Evolutionary conservation across 1,140 invertebrate genomes (phyloP), one percentile per base, ranked within the genome.

Genomic region (Drosophila leontia): DNA sequence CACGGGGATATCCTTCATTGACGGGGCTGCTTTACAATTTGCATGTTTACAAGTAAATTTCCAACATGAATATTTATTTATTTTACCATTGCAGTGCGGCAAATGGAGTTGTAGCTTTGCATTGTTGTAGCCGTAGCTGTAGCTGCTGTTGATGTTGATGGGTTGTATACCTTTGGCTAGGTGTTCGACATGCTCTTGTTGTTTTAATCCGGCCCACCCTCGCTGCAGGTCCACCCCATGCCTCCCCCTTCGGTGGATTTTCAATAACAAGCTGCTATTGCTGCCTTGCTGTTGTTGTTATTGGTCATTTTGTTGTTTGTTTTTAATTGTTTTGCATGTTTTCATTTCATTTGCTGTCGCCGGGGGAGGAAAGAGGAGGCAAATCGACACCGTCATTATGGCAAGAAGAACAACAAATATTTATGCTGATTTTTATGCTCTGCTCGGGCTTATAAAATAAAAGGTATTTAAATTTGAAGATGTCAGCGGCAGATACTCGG

Each of bases 311-410:
- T 74, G 77, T 69, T 86, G 82, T 86, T 85, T 78, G 61, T 65
- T 86, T 84, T 84, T 69, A 86, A 84, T 86, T 82, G 65, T 83
- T 82, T 60, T 71, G 51, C 78, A 72, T 86, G 79, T 87, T 86
- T 85, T 87, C 75, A 44, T 87, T 87, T 80, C 77, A 84, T 84
- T 85, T 84, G 71, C 77, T 53, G 44, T 60, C 44, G 19, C 39
- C 23, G 3, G 15, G 58, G 41, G 42, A 26, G 32, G 47, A 44
- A 26, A 42, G 23, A 37, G 34, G 29, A n/a, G 23, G 13, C 17
- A 50, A 39, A 39, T 70, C 67, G 45, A 72, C 68, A 72, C 70
- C 70, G 39, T 72, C 67, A 72, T 72, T 72, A 72, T 60, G 69
- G 68, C 68, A 45, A 60, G 69, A 72, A 60, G 32, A 72, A 72